Conservation (phyloP, 23 tunicate genomes). For the Halocynthia roretzi region DNA sequence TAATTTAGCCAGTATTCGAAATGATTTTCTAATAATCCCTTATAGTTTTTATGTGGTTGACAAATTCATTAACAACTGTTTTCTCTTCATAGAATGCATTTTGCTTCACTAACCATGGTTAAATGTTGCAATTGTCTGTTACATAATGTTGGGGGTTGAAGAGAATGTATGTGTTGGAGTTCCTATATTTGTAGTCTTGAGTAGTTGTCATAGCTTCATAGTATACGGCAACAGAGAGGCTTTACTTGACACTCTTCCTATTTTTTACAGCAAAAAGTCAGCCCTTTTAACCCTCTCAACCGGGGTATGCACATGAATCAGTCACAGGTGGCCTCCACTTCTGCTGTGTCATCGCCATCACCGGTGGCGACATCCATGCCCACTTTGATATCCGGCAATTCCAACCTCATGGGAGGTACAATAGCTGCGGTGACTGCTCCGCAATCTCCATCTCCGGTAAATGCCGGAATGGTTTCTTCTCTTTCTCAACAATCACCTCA, state of each 20-base stretch:
- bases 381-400: not conserved
- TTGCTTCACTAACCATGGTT: too few species aligned
- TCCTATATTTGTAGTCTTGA: too few species aligned
- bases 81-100: too few species aligned
- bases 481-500: constrained; percentile 22
- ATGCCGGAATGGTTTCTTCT: constrained; percentile 7
- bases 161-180: too few species aligned
- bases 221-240: too few species aligned
- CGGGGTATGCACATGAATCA: constrained; percentile 4
- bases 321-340: not conserved
- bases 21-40: too few species aligned
- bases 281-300: not conserved
- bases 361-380: not conserved
- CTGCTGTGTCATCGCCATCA: constrained; percentile 11
- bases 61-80: too few species aligned
- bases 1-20: too few species aligned
- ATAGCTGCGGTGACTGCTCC: not conserved
- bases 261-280: constrained; percentile 1
- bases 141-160: too few species aligned
- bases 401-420: constrained; percentile 7
- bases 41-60: too few species aligned
- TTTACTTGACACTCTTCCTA: not conserved
- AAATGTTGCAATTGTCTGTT: too few species aligned
- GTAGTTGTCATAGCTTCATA: too few species aligned
- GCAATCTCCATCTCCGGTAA: constrained; percentile 22